These are phyloP conservation scores for Melanerpes formicivorus DNA, from an alignment of 2,113 vertebrate species.

Conservation along the genomic window DNA sequence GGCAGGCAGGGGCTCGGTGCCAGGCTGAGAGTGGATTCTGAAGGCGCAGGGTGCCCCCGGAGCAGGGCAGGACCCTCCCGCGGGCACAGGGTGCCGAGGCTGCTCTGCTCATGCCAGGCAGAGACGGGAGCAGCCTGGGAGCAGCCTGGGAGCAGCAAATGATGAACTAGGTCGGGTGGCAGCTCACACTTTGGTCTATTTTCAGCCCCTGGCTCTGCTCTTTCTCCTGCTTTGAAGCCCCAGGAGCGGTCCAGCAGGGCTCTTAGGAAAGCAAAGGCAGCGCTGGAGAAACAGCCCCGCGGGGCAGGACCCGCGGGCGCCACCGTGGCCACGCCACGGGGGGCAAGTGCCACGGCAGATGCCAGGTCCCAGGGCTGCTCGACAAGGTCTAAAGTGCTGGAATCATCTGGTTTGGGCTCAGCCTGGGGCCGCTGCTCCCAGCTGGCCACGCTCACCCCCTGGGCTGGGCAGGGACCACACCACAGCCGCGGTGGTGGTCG, in stretches of 20 bases:
- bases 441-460: fast-evolving
- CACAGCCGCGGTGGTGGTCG: not conserved
- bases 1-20: not conserved
- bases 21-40: not conserved
- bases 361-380: not conserved
- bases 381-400: not conserved
- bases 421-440: not conserved
- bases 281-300: fast-evolving
- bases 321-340: fast-evolving
- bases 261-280: not conserved
- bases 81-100: fast-evolving
- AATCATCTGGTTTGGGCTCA: not conserved
- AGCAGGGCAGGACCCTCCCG: not conserved
- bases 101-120: fast-evolving
- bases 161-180: not conserved
- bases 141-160: not conserved
- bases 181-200: conserved; percentile 44
- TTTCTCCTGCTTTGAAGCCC: conserved; percentile 36
- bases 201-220: conserved; percentile 23
- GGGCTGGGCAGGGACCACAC: not conserved
- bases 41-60: not conserved
- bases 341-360: not conserved
- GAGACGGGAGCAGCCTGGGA: not conserved
- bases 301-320: not conserved
- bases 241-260: not conserved